A percentile compares a stretch with the other conserved stretches of the same genome.
Conservation (phyloP, 2,113 vertebrate genomes). For the Centrocercus urophasianus region DNA sequence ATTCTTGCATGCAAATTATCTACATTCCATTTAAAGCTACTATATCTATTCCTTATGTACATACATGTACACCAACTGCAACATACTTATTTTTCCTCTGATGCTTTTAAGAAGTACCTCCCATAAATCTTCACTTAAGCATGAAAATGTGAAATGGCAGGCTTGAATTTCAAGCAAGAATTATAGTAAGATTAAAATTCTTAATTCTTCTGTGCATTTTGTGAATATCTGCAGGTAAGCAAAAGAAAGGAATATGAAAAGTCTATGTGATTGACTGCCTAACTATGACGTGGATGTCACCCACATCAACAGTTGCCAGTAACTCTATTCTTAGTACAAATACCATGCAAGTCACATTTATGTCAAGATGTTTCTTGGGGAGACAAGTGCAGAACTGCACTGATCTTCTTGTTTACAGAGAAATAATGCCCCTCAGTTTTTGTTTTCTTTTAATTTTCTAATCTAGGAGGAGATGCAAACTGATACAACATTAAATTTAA, state of each 20-base stretch:
- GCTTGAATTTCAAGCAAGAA: not conserved
- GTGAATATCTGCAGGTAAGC: slow-evolving; percentile 11
- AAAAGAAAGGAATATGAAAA: not conserved
- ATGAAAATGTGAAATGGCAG: not conserved
- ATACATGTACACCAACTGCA: not conserved
- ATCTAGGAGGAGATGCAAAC: not conserved
- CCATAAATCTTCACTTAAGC: not conserved
- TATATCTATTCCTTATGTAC: not conserved
- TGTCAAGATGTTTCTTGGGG: not conserved
- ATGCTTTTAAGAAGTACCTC: not conserved
- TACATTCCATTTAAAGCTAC: not conserved
- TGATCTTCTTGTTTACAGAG: not conserved
- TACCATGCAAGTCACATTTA: not conserved
- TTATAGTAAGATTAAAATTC: not conserved
- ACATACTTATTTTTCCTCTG: not conserved
- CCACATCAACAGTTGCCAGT: slow-evolving; percentile 24
- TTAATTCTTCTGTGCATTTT: not conserved
- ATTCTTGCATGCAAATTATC: not conserved
- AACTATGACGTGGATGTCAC: not conserved
- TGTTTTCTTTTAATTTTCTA: not conserved
- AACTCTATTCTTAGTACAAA: slow-evolving; percentile 43
- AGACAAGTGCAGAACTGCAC: not conserved
- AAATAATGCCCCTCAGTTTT: not conserved
- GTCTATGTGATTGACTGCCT: not conserved
- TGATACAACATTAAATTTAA: not conserved